Percentiles rank a stretch among this genome's conserved stretches.
phyloP scores from a whole-genome alignment of 2,113 vertebrate genomes.

The Oncorhynchus kisutch region DNA sequence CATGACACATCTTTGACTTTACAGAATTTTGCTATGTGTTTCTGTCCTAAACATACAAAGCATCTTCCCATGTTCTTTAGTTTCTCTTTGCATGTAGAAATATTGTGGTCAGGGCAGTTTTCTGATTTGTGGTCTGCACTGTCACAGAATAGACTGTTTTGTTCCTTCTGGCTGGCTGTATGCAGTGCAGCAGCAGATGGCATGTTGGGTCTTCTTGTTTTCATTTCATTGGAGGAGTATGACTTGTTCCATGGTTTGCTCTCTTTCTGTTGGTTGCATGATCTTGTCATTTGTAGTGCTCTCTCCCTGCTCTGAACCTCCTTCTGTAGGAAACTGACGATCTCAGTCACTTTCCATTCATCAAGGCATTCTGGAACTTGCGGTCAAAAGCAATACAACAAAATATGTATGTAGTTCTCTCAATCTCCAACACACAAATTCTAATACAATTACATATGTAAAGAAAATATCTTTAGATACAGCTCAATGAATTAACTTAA shows the following conservation, averaged over 20 bases:
- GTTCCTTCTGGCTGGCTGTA: background rate
- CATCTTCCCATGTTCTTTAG: conserved; percentile 13
- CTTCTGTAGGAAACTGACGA: conserved; percentile 1
- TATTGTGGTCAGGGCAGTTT: background rate
- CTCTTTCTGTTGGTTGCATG: background rate
- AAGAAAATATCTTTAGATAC: too few species aligned
- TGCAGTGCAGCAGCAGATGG: background rate
- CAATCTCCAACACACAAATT: too few species aligned
- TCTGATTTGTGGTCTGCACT: background rate
- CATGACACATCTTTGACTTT: background rate
- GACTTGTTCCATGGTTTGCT: background rate
- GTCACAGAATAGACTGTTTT: conserved; percentile 1
- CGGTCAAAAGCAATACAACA: too few species aligned
- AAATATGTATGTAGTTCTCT: too few species aligned
- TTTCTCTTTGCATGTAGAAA: conserved; percentile 1
- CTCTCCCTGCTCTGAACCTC: conserved; percentile 14
- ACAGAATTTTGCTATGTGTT: conserved; percentile 2
- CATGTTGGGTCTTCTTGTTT: background rate
- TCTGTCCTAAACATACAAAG: conserved; percentile 8
- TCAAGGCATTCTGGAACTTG: background rate
- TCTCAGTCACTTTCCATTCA: conserved; percentile 18
- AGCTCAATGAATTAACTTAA: too few species aligned
- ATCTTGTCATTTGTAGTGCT: background rate
- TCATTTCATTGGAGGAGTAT: background rate
- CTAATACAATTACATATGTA: too few species aligned